Conservation (phyloP, 2,888 invertebrate species). For the Tuberolachnus salignus region DNA sequence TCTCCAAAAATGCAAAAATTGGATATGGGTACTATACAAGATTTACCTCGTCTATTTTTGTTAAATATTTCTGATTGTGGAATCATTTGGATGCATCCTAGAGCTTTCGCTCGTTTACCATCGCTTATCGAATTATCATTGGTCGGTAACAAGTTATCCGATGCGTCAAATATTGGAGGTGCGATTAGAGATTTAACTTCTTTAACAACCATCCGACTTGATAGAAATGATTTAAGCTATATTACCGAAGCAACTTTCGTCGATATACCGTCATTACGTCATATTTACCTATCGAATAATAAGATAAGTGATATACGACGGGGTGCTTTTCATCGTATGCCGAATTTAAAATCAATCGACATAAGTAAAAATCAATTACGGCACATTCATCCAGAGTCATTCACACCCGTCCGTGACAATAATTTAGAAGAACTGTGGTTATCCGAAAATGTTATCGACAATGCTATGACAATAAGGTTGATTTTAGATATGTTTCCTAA, state of each 20-base stretch:
- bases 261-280: constrained; percentile 74
- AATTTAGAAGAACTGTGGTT: constrained; percentile 79
- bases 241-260: constrained; percentile 80
- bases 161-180: constrained; percentile 82
- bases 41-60: constrained; percentile 71
- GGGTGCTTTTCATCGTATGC: constrained; percentile 81
- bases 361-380: constrained; percentile 78
- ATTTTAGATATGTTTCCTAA: constrained; percentile 79
- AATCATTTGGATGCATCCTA: constrained; percentile 76
- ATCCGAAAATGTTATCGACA: constrained; percentile 76
- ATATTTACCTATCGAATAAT: constrained; percentile 74
- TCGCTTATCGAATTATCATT: constrained; percentile 73
- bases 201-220: constrained; percentile 73
- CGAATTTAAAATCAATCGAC: constrained; percentile 74
- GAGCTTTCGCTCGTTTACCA: constrained; percentile 76
- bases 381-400: constrained; percentile 81
- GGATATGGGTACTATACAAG: constrained; percentile 76
- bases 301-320: constrained; percentile 76
- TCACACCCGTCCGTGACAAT: constrained; percentile 67
- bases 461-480: constrained; percentile 76
- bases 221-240: constrained; percentile 74
- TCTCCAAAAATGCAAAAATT: constrained; percentile 69
- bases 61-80: constrained; percentile 80
- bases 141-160: constrained; percentile 74
- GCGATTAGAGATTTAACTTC: constrained; percentile 77